Base-by-base conservation (phyloP, 2,113 vertebrate species). In the Sisor rabdophorus region DNA sequence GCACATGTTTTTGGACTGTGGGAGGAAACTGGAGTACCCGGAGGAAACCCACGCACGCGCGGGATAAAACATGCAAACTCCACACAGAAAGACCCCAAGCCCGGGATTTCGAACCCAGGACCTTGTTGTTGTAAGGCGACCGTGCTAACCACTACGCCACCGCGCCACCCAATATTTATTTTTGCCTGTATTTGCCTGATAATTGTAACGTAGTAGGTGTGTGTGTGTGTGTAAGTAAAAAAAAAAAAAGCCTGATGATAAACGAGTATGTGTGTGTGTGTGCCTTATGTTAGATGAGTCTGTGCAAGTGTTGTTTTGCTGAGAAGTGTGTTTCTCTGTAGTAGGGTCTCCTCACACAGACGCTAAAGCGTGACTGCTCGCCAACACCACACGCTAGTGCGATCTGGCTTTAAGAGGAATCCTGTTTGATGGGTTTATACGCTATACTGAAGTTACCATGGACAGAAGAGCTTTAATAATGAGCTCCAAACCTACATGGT, bases 401-500 rank as follows among this genome's bases (percentile, higher is more conserved):
- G 40, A 55, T 30, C 63, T 54, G 64, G 40, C 44, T 26, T 48
- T n/a, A 11, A 40, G 26, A 19, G 26, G 3, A 26, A 32, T 17
- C 19, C 11, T 32, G 12, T 32, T 36, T 48, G 9, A 48, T 0
- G n/a, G 26, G 16, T 55, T 24, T 63, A 13, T 28, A 26, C 1
- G 10, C 8, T 12, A 30, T 22, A 61, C 36, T n/a, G n/a, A 76
- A 20, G 17, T 44, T 50, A 40, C 11, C 53, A 12, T 24, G 60
- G 5, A 30, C 30, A 54, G 28, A 36, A 32, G 70, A 63, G 70
- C 65, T 28, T 12, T 6, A 30, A 68, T 50, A 26, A n/a, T 73
- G 61, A 77, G 70, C 71, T 73, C 74, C 72, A 64, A 87, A 91
- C 97, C 92, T 99, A 99, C 95, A 95, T 95, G 88, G 94, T 96